Base-by-base conservation (phyloP, 1,140 invertebrate genomes). In the Brachionus rubens region DNA sequence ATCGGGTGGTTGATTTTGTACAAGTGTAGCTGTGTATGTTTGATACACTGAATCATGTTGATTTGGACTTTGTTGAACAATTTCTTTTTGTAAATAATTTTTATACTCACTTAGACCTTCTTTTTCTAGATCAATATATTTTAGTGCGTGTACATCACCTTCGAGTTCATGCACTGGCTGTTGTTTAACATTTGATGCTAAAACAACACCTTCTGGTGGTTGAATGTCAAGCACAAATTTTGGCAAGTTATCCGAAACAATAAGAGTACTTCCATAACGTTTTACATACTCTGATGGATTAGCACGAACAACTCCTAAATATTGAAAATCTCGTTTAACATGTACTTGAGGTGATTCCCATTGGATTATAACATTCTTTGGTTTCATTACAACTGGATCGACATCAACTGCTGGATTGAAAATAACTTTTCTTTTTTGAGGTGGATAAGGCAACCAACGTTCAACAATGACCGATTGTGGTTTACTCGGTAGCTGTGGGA, bases 361-460 rank as follows among this genome's bases (percentile, higher is more conserved):
- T 62, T 76, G 75, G 30, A 76, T 62, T 16, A 76, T 76, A 7
- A 76, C 7, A 76, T 76, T 76, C 19, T 46, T 76, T 6, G 33
- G 40, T 19, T 65, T 65, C 21, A 43, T 9, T 3, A 21, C 12
- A 41, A 21, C 9, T n/a, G 24, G 26, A 24, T 48, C 36, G 14
- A 19, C 1, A 24, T 62, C 12, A 56, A 14, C 19, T 30, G 54
- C 26, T 62, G 30, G 54, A 10, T 76, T 54, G 30, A 56, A 76
- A 16, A 76, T 76, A n/a, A 76, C 75, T 30, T 47, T 43, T 76
- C 75, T 7, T 62, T 62, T 76, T 21, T 46, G 52, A 5, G 14
- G 26, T 19, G 19, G 52, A 33, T 62, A 76, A 28, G 75, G 75
- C 16, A 76, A 30, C 75, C 75, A 76, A 6, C 75, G 75, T 62